These are phyloP conservation scores for Zosterops hypoxanthus DNA, from an alignment of 2,113 vertebrate genomes.

Conservation along the genomic window DNA sequence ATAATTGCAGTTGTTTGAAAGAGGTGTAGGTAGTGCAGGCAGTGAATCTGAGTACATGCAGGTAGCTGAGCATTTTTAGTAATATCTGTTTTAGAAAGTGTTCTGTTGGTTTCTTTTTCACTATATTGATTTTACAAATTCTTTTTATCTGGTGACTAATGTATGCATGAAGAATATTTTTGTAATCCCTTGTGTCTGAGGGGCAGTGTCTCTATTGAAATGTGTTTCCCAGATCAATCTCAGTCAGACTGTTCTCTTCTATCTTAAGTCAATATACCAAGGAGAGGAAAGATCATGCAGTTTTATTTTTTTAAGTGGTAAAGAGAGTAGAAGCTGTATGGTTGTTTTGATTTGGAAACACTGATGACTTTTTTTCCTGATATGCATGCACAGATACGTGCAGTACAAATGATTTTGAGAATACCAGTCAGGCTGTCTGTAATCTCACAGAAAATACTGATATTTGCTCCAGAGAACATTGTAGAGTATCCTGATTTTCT, in stretches of 20 bases:
- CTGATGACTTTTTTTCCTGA: background rate
- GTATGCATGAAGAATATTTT: background rate
- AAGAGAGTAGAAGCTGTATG: background rate
- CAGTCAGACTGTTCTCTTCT: background rate
- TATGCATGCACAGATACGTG: background rate
- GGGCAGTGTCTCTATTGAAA: conserved; percentile 14
- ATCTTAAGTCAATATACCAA: background rate
- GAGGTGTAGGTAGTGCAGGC: background rate
- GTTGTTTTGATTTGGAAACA: background rate
- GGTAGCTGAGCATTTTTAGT: background rate
- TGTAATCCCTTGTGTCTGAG: conserved; percentile 36
- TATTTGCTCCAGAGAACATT: background rate
- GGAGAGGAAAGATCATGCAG: background rate
- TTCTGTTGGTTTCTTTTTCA: background rate
- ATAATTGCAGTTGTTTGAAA: background rate
- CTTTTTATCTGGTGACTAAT: conserved; percentile 37
- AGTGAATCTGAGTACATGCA: background rate
- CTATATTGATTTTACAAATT: conserved; percentile 26
- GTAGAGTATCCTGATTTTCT: background rate
- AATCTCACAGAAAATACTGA: background rate
- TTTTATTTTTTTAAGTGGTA: background rate
- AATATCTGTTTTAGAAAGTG: background rate
- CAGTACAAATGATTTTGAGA: background rate
- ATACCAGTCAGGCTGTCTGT: background rate
- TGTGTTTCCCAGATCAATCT: background rate